Conservation (phyloP, 2,888 invertebrate species). For the Tetragnatha montana region DNA sequence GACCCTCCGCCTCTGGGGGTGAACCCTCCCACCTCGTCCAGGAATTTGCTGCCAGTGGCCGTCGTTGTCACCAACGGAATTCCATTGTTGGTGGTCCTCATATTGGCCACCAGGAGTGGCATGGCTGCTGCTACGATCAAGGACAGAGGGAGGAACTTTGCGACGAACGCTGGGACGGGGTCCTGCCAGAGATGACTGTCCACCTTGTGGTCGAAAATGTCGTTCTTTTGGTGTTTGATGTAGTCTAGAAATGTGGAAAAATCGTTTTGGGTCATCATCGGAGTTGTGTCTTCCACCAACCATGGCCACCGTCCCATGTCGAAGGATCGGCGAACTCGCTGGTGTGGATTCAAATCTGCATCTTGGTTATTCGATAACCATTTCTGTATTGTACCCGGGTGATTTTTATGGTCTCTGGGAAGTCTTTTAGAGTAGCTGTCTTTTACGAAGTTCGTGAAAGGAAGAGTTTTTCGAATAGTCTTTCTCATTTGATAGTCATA, state of each 20-base stretch:
- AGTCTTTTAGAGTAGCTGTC: no score
- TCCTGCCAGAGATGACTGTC: background rate
- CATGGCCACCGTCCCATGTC: background rate
- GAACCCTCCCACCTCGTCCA: slow-evolving; percentile 49
- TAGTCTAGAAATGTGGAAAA: background rate
- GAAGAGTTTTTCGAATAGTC: no score
- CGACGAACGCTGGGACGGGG: slow-evolving; percentile 26
- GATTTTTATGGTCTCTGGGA: no score
- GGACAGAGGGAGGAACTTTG: slow-evolving; percentile 42
- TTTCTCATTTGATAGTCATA: no score
- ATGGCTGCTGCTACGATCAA: slow-evolving; percentile 50
- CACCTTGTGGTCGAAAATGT: background rate
- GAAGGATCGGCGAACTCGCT: background rate
- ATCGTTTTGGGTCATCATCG: background rate
- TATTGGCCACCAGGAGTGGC: slow-evolving; percentile 27
- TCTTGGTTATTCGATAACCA: background rate
- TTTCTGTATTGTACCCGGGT: no score
- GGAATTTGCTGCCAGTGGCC: slow-evolving; percentile 27
- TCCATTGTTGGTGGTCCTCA: slow-evolving; percentile 1
- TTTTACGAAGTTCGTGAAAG: no score
- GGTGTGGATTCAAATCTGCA: background rate
- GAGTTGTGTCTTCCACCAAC: background rate
- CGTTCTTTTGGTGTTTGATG: background rate
- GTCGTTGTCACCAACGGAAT: slow-evolving; percentile 36
- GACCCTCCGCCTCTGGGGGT: slow-evolving; percentile 32